phyloP scores from a whole-genome alignment of 2,797 vertebrate species.

The Falco naumanni region DNA sequence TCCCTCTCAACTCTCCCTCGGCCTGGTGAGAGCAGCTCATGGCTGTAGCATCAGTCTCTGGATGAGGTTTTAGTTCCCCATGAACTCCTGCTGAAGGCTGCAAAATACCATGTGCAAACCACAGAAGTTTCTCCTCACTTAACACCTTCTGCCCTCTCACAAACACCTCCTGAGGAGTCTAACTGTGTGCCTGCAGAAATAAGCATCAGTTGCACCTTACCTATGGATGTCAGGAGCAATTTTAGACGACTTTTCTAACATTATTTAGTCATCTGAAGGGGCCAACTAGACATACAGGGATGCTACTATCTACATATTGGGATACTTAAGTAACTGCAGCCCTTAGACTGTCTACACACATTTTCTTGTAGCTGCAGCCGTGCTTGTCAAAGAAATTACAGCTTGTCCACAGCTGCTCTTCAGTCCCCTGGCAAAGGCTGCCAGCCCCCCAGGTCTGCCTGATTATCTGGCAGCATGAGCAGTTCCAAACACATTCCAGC shows the following conservation, averaged over 20 bases:
- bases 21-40: background rate
- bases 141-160: background rate
- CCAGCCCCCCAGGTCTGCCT: background rate
- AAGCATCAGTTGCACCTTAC: background rate
- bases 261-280: background rate
- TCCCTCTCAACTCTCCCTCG: background rate
- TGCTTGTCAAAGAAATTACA: background rate
- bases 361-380: background rate
- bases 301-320: background rate
- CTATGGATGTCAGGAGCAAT: background rate
- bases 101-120: background rate
- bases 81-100: background rate
- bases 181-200: background rate
- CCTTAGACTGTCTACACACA: background rate
- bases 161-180: background rate
- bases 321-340: background rate
- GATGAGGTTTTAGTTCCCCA: background rate
- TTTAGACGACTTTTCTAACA: background rate
- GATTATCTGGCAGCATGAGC: background rate
- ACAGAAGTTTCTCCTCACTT: background rate
- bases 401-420: slow-evolving; percentile 10
- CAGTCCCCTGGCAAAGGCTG: background rate
- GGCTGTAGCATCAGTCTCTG: background rate
- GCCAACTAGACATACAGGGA: background rate
- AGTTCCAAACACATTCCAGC: background rate